A percentile compares a stretch with the other conserved stretches of the same genome.
phyloP scores from a whole-genome alignment of 2,888 invertebrate species.

The Chymomyza fuscimana region DNA sequence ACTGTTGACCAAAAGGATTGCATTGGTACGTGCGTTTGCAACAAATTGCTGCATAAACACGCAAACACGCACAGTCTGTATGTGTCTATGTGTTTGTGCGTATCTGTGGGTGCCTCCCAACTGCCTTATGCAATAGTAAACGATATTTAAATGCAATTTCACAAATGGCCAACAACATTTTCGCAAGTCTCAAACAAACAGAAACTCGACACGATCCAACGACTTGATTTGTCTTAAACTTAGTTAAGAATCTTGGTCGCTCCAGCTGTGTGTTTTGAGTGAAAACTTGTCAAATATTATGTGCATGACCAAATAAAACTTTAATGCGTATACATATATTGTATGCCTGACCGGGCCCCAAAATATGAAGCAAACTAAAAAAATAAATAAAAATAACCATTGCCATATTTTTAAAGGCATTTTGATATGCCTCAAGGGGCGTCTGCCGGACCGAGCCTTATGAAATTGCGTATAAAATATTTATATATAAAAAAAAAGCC shows the following conservation, averaged over 20 bases:
- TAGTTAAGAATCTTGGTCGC: neutral
- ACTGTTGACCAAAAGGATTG: slow-evolving; percentile 20
- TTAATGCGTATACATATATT: slow-evolving; percentile 36
- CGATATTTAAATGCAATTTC: slow-evolving; percentile 54
- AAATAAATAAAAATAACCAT: slow-evolving; percentile 1
- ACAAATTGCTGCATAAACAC: slow-evolving; percentile 43
- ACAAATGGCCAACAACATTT: slow-evolving; percentile 39
- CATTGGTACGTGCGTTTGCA: slow-evolving; percentile 40
- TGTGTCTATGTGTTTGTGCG: neutral
- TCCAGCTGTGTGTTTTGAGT: neutral
- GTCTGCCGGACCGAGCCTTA: slow-evolving; percentile 34
- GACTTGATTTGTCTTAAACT: neutral
- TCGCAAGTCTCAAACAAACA: neutral
- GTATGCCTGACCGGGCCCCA: neutral
- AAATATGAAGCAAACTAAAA: neutral
- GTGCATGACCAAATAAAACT: slow-evolving; percentile 39
- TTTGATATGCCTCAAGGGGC: slow-evolving; percentile 52
- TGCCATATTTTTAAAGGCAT: slow-evolving; percentile 55
- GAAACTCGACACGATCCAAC: neutral
- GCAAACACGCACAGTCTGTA: slow-evolving; percentile 1
- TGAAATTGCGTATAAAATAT: slow-evolving; percentile 64
- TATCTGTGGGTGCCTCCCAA: neutral
- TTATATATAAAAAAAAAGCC: slow-evolving; percentile 42
- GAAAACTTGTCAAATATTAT: slow-evolving; percentile 29
- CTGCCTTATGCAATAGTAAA: slow-evolving; percentile 51